Percentiles rank a stretch among this genome's conserved stretches.
Conservation (phyloP, 2,113 vertebrate genomes). For the Sula dactylatra region DNA sequence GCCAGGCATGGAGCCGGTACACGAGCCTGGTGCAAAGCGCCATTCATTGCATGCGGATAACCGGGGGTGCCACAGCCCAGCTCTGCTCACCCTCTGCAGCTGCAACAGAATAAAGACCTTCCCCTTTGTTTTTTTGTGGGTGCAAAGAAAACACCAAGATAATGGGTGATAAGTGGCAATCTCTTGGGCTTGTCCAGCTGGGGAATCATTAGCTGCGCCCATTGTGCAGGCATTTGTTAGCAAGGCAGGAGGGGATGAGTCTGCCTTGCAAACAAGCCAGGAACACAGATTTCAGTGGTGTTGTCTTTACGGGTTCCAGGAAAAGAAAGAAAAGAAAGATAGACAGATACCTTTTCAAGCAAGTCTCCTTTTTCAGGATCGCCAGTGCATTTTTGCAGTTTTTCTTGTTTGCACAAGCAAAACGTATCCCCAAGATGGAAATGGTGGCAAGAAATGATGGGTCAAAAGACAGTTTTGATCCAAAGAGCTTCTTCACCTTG, state of each 20-base stretch:
- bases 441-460: not conserved
- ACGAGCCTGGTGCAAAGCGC: fast-evolving
- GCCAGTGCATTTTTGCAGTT: not conserved
- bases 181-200: not conserved
- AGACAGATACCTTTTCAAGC: not conserved
- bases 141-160: not conserved
- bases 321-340: not conserved
- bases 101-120: not conserved
- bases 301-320: not conserved
- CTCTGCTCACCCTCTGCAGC: not conserved
- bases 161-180: not conserved
- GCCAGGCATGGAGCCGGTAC: not conserved
- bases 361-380: not conserved
- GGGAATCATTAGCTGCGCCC: not conserved
- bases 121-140: not conserved
- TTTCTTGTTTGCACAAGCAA: not conserved
- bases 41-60: fast-evolving
- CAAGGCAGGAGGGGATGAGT: not conserved
- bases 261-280: not conserved
- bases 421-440: not conserved
- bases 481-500: not conserved
- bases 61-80: not conserved
- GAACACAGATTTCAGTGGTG: not conserved
- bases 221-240: not conserved
- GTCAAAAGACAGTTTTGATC: not conserved